phyloP scores from a whole-genome alignment of 2,797 vertebrate genomes.

The Darevskia nairensis region DNA sequence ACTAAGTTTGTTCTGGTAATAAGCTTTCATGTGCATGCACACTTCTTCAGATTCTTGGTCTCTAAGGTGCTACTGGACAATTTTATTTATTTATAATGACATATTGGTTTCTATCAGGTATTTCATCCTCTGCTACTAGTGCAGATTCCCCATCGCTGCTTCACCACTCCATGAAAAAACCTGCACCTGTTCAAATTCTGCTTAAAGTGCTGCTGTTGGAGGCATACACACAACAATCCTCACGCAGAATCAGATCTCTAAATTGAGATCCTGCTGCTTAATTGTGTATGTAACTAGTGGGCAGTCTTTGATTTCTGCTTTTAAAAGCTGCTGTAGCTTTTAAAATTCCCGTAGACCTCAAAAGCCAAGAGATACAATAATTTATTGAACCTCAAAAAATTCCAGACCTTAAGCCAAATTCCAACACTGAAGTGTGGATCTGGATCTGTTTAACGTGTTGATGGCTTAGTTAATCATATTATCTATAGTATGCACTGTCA shows the following conservation, averaged over 20 bases:
- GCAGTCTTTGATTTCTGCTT: conserved; percentile 30
- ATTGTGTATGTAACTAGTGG: background rate
- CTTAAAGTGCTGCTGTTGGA: background rate
- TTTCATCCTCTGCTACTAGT: conserved; percentile 1
- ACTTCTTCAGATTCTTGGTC: no score
- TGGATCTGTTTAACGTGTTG: conserved; percentile 44
- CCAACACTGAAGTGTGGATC: background rate
- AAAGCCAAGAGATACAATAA: conserved; percentile 37
- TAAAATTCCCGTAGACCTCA: conserved; percentile 11
- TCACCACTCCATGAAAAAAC: background rate
- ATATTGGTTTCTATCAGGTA: background rate
- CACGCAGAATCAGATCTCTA: conserved; percentile 22
- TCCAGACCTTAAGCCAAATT: conserved; percentile 48
- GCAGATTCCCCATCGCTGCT: background rate
- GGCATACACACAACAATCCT: background rate
- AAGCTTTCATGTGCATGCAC: no score
- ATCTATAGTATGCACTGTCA: background rate
- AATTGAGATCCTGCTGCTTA: background rate
- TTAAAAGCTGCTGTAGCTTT: conserved; percentile 24
- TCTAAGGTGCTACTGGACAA: no score
- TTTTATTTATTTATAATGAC: background rate
- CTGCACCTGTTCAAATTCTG: background rate
- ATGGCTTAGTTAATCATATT: conserved; percentile 44
- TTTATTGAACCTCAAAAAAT: background rate
- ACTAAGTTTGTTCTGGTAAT: no score